These are phyloP conservation scores for Cheilosia grossa DNA, from an alignment of 2,888 invertebrate species.

Conservation along the genomic window DNA sequence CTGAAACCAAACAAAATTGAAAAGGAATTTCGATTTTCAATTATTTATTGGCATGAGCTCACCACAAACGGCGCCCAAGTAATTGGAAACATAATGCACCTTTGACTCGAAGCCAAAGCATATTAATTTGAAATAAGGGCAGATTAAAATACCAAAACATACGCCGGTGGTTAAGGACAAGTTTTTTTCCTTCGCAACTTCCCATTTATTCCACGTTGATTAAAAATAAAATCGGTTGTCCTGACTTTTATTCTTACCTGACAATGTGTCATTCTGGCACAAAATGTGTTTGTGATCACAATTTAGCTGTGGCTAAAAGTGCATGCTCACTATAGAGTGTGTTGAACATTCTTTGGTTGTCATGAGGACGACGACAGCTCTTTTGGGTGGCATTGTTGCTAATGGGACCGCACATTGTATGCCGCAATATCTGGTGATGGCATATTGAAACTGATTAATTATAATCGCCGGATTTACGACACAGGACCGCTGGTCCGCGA, in stretches of 20 bases:
- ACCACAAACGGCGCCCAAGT: slow-evolving; percentile 1
- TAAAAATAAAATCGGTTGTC: not conserved
- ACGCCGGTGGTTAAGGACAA: not conserved
- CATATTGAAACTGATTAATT: slow-evolving; percentile 53
- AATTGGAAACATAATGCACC: not conserved
- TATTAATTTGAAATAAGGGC: slow-evolving; percentile 18
- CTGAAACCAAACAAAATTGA: not conserved
- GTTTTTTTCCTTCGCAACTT: not conserved
- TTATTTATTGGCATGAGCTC: not conserved
- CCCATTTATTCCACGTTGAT: not conserved
- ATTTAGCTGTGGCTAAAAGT: slow-evolving; percentile 21
- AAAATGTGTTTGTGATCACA: not conserved
- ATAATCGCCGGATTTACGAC: slow-evolving; percentile 33
- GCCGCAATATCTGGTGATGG: slow-evolving; percentile 44
- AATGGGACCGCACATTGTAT: slow-evolving; percentile 36
- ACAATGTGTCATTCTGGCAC: slow-evolving; percentile 34
- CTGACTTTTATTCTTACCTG: slow-evolving; percentile 39
- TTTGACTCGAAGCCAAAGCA: slow-evolving; percentile 1
- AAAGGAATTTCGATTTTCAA: slow-evolving; percentile 1
- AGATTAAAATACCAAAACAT: slow-evolving; percentile 5
- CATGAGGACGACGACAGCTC: no score
- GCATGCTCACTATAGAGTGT: slow-evolving; percentile 22
- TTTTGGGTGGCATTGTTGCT: slow-evolving; percentile 22
- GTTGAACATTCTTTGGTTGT: no score
- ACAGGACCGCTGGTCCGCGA: slow-evolving; percentile 23